Conservation (phyloP, 2,888 invertebrate genomes). For the Steromphala cineraria region DNA sequence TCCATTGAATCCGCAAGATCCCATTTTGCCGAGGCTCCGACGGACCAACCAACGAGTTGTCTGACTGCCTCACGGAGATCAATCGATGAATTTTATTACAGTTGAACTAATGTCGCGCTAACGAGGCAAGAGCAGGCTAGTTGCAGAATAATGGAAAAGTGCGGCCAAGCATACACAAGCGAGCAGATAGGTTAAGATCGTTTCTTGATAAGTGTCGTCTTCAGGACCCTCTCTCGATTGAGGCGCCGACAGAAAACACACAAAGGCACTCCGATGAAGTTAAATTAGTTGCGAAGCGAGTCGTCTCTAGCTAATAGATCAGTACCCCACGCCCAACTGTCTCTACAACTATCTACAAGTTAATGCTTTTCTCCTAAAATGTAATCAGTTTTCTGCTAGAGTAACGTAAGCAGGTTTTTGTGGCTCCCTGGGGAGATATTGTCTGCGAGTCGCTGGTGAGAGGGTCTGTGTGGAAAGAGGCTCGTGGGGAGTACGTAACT, state of each 20-base stretch:
- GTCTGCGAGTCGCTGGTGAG: no score
- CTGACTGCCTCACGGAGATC: background rate
- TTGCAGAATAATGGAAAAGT: conserved; percentile 15
- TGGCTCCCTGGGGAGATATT: background rate
- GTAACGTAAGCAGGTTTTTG: conserved; percentile 1
- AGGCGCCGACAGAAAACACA: background rate
- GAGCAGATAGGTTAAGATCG: conserved; percentile 18
- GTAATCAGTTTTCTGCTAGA: conserved; percentile 15
- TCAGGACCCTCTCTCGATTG: background rate
- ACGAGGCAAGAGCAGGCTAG: conserved; percentile 1
- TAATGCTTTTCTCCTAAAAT: conserved; percentile 17
- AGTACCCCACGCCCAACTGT: background rate
- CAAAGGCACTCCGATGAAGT: background rate
- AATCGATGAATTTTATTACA: conserved; percentile 22
- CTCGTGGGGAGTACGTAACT: no score
- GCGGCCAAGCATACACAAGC: background rate
- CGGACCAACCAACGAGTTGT: background rate
- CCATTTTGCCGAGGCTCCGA: no score
- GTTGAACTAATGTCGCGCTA: conserved; percentile 21
- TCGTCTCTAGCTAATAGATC: background rate
- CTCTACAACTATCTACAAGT: conserved; percentile 6
- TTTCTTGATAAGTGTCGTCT: conserved; percentile 15
- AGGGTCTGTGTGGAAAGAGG: no score
- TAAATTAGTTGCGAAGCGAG: conserved; percentile 10
- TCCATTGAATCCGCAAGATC: no score